Conservation (phyloP, 2,888 invertebrate species). For the Spilosoma lubricipeda region DNA sequence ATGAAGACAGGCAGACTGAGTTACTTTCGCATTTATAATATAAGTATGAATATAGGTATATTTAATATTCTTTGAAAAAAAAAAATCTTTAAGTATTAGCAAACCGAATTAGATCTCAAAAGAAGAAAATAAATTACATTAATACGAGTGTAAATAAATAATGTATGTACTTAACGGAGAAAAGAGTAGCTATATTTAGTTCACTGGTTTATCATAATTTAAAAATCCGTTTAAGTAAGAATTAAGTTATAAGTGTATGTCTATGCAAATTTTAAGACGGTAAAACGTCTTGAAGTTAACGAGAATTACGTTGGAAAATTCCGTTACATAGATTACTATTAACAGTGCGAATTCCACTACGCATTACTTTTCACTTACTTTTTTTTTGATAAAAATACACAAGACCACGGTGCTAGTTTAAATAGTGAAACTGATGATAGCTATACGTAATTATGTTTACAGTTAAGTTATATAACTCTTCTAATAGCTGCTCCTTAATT, state of each 20-base stretch:
- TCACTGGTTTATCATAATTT: not conserved
- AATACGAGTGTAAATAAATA: not conserved
- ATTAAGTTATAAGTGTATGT: not conserved
- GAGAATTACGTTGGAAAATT: not conserved
- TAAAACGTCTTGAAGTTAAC: not conserved
- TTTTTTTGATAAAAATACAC: not conserved
- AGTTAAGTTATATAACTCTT: not conserved
- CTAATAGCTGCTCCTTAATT: not conserved
- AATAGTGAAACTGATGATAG: constrained; percentile 6
- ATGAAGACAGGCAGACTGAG: no score
- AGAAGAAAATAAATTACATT: not conserved
- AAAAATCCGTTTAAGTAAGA: not conserved
- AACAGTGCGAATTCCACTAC: not conserved
- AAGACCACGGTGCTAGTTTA: constrained; percentile 6
- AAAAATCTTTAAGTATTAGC: not conserved
- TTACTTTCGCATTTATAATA: no score
- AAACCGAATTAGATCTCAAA: not conserved
- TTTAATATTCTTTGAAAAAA: not conserved
- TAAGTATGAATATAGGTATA: no score
- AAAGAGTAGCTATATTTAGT: not conserved
- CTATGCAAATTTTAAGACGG: not conserved
- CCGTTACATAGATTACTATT: not conserved
- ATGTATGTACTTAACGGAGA: not conserved
- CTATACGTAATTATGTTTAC: constrained; percentile 2
- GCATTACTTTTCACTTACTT: not conserved